A percentile compares a stretch with the other conserved stretches of the same genome.
These are phyloP conservation scores for Alsophila aescularia DNA, from an alignment of 2,888 invertebrate species.

Conservation along the genomic window DNA sequence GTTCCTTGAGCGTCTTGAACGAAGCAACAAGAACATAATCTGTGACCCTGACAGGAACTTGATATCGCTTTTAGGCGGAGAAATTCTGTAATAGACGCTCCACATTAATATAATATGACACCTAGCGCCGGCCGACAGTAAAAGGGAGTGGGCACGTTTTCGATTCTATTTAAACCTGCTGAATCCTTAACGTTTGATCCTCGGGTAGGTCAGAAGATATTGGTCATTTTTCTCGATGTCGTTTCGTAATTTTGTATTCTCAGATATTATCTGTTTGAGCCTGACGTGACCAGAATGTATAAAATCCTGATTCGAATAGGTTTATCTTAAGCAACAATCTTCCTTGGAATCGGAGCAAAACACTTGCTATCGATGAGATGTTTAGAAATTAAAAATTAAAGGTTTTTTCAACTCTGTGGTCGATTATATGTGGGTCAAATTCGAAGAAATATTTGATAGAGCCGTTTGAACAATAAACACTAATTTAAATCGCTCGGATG, in stretches of 20 bases:
- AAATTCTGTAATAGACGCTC: conserved; percentile 40
- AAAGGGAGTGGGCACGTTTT: conserved; percentile 69
- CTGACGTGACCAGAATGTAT: conserved; percentile 21
- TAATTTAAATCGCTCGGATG: too few species aligned
- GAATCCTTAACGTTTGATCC: conserved; percentile 67
- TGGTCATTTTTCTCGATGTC: conserved; percentile 1
- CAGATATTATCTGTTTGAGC: conserved; percentile 12
- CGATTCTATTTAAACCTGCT: conserved; percentile 76
- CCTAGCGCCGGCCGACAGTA: conserved; percentile 39
- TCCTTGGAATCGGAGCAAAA: too few species aligned
- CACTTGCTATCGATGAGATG: too few species aligned
- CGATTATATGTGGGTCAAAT: too few species aligned
- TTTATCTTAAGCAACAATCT: too few species aligned
- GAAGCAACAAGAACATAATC: too few species aligned
- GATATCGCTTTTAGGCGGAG: conserved; percentile 30
- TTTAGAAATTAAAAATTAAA: too few species aligned
- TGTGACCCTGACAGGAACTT: conserved; percentile 29
- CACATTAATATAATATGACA: too few species aligned
- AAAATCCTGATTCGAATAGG: too few species aligned
- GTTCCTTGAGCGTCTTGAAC: conserved; percentile 7
- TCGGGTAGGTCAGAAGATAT: conserved; percentile 30
- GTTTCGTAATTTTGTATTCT: conserved; percentile 7
- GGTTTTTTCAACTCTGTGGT: too few species aligned
- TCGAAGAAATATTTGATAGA: too few species aligned
- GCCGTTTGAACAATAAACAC: too few species aligned